Evolutionary conservation across 2,113 vertebrate genomes (phyloP).

Genomic region (Apus apus): DNA sequence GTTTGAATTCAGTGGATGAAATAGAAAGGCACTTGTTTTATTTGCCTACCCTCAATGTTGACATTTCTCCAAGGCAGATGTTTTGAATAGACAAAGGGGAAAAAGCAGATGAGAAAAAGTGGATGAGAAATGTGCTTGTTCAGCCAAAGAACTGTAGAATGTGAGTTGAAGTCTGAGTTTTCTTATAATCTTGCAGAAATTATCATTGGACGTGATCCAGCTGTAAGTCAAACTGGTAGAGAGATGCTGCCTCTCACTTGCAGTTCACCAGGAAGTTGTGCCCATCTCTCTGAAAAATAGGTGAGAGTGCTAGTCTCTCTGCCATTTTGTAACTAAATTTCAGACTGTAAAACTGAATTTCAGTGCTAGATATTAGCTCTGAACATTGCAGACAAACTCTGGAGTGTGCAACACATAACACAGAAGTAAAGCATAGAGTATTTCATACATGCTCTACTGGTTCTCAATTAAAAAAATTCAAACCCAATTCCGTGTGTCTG

Average conservation of each 20-base stretch:
- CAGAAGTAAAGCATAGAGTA: neutral
- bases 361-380: neutral
- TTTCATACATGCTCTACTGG: constrained; percentile 21
- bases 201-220: neutral
- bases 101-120: neutral
- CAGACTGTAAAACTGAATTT: neutral
- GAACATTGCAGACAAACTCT: neutral
- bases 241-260: fast-evolving
- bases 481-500: neutral
- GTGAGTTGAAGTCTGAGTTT: neutral
- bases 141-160: neutral
- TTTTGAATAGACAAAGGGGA: neutral
- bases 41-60: neutral
- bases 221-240: neutral
- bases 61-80: neutral
- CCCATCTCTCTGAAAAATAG: neutral
- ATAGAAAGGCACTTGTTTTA: neutral
- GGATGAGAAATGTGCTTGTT: neutral
- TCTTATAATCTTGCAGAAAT: neutral
- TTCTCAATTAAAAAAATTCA: constrained; percentile 47
- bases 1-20: neutral
- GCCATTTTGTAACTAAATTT: neutral
- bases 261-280: neutral
- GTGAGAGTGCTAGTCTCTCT: neutral
- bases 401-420: neutral